A percentile compares a stretch with the other conserved stretches of the same genome.
Conservation (phyloP, 2,888 invertebrate genomes). For the Hofmannophila pseudospretella region DNA sequence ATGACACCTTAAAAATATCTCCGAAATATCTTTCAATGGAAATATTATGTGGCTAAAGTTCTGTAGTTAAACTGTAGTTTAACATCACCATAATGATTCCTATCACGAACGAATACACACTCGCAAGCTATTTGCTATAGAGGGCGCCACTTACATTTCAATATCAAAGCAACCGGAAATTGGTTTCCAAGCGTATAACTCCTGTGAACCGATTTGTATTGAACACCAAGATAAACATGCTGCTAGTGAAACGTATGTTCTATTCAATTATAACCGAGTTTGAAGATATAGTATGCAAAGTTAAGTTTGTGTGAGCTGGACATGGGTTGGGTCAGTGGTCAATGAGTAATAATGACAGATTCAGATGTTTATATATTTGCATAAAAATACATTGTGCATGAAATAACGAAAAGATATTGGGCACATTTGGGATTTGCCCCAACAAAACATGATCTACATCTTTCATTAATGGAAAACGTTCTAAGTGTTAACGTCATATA, state of each 20-base stretch:
- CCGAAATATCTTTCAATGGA: too few species aligned
- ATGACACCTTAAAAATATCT: too few species aligned
- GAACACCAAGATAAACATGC: slow-evolving; percentile 30
- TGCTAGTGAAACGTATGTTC: slow-evolving; percentile 18
- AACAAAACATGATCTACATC: too few species aligned
- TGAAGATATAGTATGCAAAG: slow-evolving; percentile 13
- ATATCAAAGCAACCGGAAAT: slow-evolving; percentile 73
- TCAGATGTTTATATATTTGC: slow-evolving; percentile 32
- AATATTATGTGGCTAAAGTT: too few species aligned
- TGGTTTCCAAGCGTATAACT: slow-evolving; percentile 65
- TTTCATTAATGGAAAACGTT: too few species aligned
- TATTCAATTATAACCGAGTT: not conserved
- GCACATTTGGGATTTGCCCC: too few species aligned
- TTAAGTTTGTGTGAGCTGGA: slow-evolving; percentile 15
- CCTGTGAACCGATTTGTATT: slow-evolving; percentile 63
- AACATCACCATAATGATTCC: too few species aligned
- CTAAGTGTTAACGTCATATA: too few species aligned
- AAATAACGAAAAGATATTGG: too few species aligned
- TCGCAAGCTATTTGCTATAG: slow-evolving; percentile 35
- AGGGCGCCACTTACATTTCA: slow-evolving; percentile 66
- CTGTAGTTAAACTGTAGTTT: too few species aligned
- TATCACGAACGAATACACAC: too few species aligned
- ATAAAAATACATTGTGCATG: slow-evolving; percentile 30
- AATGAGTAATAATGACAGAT: slow-evolving; percentile 36
- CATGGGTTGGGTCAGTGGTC: slow-evolving; percentile 28